Evolutionary conservation across 1,140 invertebrate species (phyloP), one percentile per base, ranked within the genome.

Genomic region (Brachionus manjavacas): DNA sequence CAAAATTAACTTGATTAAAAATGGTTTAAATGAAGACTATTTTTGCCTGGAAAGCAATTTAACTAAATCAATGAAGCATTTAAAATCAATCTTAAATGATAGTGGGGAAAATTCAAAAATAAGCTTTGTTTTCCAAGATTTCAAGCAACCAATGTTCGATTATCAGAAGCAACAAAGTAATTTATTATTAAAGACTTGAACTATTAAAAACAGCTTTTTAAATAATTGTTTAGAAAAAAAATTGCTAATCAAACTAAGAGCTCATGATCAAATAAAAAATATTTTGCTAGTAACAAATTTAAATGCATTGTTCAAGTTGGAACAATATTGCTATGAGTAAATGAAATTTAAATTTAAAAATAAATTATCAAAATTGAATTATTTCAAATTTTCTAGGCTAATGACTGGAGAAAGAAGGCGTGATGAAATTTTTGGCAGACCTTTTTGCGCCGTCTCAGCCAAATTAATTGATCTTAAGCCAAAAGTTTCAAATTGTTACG

Each of bases 321-420:
- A 81, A 81, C 64, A 81, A 64, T 81, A 81, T 68, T 60, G 79
- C 41, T 81, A 81, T 25, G 79, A 81, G 79, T 81, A 81, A 81
- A 11, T 41, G 6, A 11, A 16, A 39, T 14, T 12, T 12, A 31
- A 74, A 74, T 16, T 46, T 35, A 20, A 64, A 60, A 81, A 81
- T 55, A 43, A 43, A 35, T 35, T 60, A 39, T 20, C 14, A 16
- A 81, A 81, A 35, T 35, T 35, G 3, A 49, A 74, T 74, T 12
- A 39, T 70, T 31, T 64, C 66, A 31, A 12, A 7, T 68, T 74
- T 74, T 74, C 20, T 8, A 80, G 79, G n/a, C 12, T 81, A 9
- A 81, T 81, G 79, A 81, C 28, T 41, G 79, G 20, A 20, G 79
- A 81, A 11, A 25, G 79, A 64, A 81, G 43, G 60, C 55, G 41